Base-by-base conservation (phyloP, 2,888 invertebrate genomes). In the Aleiodes leptofemur region DNA sequence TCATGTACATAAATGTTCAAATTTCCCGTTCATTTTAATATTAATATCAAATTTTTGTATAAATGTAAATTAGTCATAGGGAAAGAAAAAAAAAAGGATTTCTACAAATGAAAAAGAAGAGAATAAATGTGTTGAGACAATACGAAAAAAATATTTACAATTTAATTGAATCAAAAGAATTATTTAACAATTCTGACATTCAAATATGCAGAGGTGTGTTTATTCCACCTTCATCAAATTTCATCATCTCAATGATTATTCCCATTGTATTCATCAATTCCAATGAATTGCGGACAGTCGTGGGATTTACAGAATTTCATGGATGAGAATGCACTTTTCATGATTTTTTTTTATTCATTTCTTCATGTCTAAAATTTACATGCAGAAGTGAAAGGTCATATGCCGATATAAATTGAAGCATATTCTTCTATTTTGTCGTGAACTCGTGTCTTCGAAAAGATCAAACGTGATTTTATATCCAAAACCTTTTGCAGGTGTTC, bases 61-160 rank as follows among this genome's bases (percentile, higher is more conserved):
- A 86, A 86, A 86, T 86, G 83, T 86, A 84, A 85, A 85, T 86
- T 86, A 86, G 82, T 83, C 72, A 70, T 79, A 76, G 76, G 61
- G 76, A 76, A 76, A n/a, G n/a, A n/a, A n/a, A 78, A 75, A 78
- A 51, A 76, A 75, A 69, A 66, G 68, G 61, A 50, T 43, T 74
- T 48, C 59, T 50, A 59, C 61, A 61, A 73, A 61, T 23, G 69
- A 69, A 76, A 77, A 73, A 34, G 16, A 69, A 38, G 43, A 34
- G 64, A 66, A 68, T 53, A 70, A 66, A 76, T 29, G 64, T 43
- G 43, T 43, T 43, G 43, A 43, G 43, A 43, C 43, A 43, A 43
- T 43, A 43, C 11, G 43, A 43, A 43, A 64, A 64, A 38, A 61
- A 16, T 8, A 23, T 13, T 23, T 16, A 34, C 23, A 59, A 59